Conservation (phyloP, 35 echinoderm and acorn worm species). For the Heliocidaris tuberculata region DNA sequence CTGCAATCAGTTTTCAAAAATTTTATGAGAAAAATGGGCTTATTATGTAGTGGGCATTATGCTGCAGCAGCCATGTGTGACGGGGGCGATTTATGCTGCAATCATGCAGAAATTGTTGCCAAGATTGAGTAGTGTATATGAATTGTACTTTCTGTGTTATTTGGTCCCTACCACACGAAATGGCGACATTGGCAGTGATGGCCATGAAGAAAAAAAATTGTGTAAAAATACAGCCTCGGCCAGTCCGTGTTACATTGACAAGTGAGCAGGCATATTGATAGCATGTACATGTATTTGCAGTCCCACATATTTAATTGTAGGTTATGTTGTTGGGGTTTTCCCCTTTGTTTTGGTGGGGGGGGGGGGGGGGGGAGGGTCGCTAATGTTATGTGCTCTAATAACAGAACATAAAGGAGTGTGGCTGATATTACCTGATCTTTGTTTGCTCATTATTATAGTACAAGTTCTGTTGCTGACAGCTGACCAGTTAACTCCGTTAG, state of each 20-base stretch:
- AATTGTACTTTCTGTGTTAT: neutral
- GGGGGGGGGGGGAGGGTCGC: too few species aligned
- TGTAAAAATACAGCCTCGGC: neutral
- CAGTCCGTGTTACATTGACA: neutral
- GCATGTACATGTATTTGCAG: neutral
- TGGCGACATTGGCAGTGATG: neutral
- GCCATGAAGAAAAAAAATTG: neutral
- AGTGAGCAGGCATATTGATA: neutral
- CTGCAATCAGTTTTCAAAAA: neutral
- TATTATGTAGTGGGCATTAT: neutral
- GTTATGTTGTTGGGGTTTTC: too few species aligned
- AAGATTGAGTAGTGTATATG: neutral
- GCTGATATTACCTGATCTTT: too few species aligned
- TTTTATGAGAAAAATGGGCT: constrained; percentile 12
- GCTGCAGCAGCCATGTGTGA: constrained; percentile 8
- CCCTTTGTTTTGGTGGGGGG: too few species aligned
- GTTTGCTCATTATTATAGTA: too few species aligned
- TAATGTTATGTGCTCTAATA: too few species aligned
- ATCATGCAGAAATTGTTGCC: constrained; percentile 4
- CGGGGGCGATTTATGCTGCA: neutral
- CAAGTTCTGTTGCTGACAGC: too few species aligned
- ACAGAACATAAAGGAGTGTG: too few species aligned
- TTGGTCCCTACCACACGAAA: neutral
- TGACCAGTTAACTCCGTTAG: too few species aligned
- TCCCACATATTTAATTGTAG: neutral